Base-by-base conservation (phyloP, 2,888 invertebrate species). In the Trichopria drosophilae region DNA sequence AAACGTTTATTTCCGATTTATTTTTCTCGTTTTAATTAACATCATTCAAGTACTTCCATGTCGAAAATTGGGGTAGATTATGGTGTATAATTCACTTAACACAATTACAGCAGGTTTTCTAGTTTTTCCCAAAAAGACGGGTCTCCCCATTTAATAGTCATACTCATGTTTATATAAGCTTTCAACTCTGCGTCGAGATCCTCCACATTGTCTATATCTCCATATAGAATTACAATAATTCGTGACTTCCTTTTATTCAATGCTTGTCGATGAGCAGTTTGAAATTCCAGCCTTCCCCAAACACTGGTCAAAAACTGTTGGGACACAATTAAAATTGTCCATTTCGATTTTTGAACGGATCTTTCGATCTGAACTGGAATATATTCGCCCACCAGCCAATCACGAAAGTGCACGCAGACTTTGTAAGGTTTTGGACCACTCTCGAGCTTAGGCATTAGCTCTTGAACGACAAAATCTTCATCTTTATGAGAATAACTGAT, bases 121-220 rank as follows among this genome's bases (percentile, higher is more conserved):
- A 92, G 75, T 69, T 87, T 88, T 46, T 86, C 80, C 90, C 90
- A 91, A 75, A 91, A 90, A 84, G 85, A 86, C 6, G 86, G 85
- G 68, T 90, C 89, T 9, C 84, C 88, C 87, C 88, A 89, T 64
- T 86, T 84, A 23, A 91, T 80, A 67, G 90, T 91, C 0, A 90
- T 91, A 69, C 89, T 89, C 73, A 82, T 85, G 53, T 80, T 80
- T 5, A 91, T 75, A 68, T 90, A 90, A 1, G 84, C 80, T 66
- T 84, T 81, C 37, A 89, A 77, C 61, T 87, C 87, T 0, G 82
- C 78, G 64, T 88, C 87, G 50, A 88, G 76, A 52, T 79, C 77
- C 20, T 82, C 80, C 23, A 79, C 77, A 2, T 82, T 77, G 3
- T 84, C 81, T 26, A 88, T 79, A 44, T 88, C 87, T 12, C 87